phyloP scores from a whole-genome alignment of 23 tunicate species.

The Halocynthia roretzi region DNA sequence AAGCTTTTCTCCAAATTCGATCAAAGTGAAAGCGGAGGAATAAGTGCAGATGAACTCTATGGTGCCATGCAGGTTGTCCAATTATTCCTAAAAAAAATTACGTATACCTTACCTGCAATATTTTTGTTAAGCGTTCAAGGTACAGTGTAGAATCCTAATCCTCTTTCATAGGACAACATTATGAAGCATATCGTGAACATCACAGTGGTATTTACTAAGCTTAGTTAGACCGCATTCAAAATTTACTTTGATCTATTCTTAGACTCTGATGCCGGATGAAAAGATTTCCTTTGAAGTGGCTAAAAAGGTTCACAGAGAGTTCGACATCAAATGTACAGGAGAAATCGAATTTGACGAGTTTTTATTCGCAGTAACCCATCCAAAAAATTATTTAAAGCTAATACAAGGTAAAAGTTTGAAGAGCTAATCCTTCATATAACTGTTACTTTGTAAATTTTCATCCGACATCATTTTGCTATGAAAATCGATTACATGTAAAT shows the following conservation, averaged over 20 bases:
- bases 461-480: too few species aligned
- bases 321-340: constrained; percentile 68
- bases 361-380: constrained; percentile 56
- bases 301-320: constrained; percentile 31
- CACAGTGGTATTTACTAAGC: background rate
- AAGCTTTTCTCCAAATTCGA: constrained; percentile 41
- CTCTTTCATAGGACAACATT: too few species aligned
- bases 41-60: constrained; percentile 45
- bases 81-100: background rate
- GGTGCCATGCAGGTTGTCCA: constrained; percentile 28
- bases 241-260: background rate
- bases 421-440: background rate
- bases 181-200: background rate
- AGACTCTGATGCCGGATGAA: constrained; percentile 38
- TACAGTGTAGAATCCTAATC: too few species aligned
- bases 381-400: constrained; percentile 46
- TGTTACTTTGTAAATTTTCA: background rate
- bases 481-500: too few species aligned
- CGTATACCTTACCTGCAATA: background rate
- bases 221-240: too few species aligned
- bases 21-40: constrained; percentile 43
- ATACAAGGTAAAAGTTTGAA: constrained; percentile 31
- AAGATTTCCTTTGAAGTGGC: constrained; percentile 28
- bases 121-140: background rate
- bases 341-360: constrained; percentile 77